Evolutionary conservation across 2,888 invertebrate genomes (phyloP), one percentile per base, ranked within the genome.

Genomic region (Bursaphelenchus okinawaensis): DNA sequence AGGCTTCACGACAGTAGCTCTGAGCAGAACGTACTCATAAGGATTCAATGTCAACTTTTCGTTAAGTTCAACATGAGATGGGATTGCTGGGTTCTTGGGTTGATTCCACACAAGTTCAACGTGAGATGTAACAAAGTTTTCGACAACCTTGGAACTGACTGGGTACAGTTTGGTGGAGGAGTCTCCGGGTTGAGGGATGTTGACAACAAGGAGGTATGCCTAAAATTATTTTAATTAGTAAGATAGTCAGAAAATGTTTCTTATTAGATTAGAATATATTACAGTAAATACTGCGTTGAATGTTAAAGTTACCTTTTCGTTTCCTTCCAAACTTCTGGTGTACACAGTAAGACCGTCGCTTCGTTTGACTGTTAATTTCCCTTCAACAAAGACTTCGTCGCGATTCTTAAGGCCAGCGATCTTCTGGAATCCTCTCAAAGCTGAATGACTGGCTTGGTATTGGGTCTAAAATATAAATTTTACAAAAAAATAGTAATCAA

Each of bases 321-420:
- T 52, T 16, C 54, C 65, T 16, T 50, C 65, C 52, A 65, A 28
- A 20, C n/a, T 23, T 20, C 65, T 40, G 20, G 55, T n/a, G 52
- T 28, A 65, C 6, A 65, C 28, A 27, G 65, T 7, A 27, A 65
- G 20, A 4, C 65, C 65, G 22, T 57, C 19, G 55, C 22, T 28
- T 24, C 52, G 19, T 8, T 12, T 16, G 27, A 28, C 20, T 7
- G 62, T 24, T 16, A 65, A 51, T 7, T 50, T n/a, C 19, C 67
- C 68, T 7, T 65, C 57, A 20, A 56, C 20, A 26, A 70, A 63
- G 22, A 71, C 55, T 16, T 66, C 65, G 31, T 71, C 67, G 12
- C 52, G 66, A 19, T 54, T 22, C 7, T 65, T 64, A 7, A 54
- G 24, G 23, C 66, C 51, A 9, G 68, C 67, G 26, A 71, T 9